Evolutionary conservation across 2,888 invertebrate species (phyloP).

Genomic region (Sarcophaga caerulescens): DNA sequence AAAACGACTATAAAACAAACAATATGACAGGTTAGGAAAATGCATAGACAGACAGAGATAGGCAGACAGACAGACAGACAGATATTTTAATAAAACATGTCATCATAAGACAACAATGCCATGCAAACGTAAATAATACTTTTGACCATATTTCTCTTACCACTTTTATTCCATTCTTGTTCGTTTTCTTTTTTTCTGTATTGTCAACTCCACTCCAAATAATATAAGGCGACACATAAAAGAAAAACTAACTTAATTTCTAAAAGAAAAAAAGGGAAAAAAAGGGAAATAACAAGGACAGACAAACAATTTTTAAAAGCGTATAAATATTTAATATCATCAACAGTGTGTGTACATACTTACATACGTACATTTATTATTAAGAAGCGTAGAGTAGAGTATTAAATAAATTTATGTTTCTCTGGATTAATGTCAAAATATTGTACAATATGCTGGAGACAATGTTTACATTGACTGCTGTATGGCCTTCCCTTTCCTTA

Average conservation of each 20-base stretch:
- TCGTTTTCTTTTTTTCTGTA: slow-evolving; percentile 18
- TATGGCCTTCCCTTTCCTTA: neutral
- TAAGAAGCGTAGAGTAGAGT: neutral
- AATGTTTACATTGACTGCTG: slow-evolving; percentile 32
- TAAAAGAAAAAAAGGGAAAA: neutral
- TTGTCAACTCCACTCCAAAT: neutral
- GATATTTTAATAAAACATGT: slow-evolving; percentile 56
- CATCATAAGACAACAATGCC: slow-evolving; percentile 40
- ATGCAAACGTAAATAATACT: slow-evolving; percentile 52
- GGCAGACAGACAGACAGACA: neutral
- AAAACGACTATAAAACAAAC: neutral
- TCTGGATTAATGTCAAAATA: slow-evolving; percentile 67
- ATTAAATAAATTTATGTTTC: slow-evolving; percentile 62
- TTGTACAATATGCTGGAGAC: slow-evolving; percentile 58
- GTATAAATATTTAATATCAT: slow-evolving; percentile 47
- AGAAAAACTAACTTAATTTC: neutral
- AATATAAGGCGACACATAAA: neutral
- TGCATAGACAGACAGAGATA: neutral
- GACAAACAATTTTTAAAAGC: neutral
- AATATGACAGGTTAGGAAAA: neutral
- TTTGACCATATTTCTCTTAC: slow-evolving; percentile 48
- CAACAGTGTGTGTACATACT: neutral
- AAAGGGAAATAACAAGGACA: neutral
- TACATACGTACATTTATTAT: neutral
- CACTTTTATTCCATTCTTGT: neutral